Percentiles rank a stretch among this genome's conserved stretches.
These are phyloP conservation scores for Mycalesis mineus DNA, from an alignment of 2,888 invertebrate species.

Conservation along the genomic window DNA sequence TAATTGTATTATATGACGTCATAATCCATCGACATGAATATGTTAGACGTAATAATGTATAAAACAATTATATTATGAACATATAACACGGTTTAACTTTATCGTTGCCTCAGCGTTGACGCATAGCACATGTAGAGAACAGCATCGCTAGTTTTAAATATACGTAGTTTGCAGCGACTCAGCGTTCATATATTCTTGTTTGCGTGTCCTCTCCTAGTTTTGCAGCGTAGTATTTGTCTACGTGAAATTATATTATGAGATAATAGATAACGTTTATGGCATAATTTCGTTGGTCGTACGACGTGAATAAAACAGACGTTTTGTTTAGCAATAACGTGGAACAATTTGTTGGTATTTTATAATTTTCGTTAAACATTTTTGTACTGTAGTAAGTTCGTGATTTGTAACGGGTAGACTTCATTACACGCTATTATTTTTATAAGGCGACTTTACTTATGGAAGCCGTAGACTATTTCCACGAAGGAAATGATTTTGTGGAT, in stretches of 20 bases:
- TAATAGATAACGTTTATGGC: conserved; percentile 36
- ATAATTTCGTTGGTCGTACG: conserved; percentile 24
- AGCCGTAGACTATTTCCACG: too few species aligned
- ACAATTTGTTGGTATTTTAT: not conserved
- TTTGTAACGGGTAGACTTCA: too few species aligned
- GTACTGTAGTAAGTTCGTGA: too few species aligned
- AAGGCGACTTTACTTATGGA: too few species aligned
- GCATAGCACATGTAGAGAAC: not conserved
- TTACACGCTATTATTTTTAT: too few species aligned
- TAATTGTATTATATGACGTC: too few species aligned
- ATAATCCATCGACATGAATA: too few species aligned
- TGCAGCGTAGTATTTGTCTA: conserved; percentile 49
- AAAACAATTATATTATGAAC: too few species aligned
- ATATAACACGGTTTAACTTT: not conserved
- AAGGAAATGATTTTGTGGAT: too few species aligned
- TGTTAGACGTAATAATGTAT: too few species aligned
- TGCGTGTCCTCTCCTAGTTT: conserved; percentile 46
- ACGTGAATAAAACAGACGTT: not conserved
- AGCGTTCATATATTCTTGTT: conserved; percentile 28
- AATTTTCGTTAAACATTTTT: too few species aligned
- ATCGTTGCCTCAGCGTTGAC: not conserved
- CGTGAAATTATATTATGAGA: conserved; percentile 34
- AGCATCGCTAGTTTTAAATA: not conserved
- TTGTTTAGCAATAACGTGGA: not conserved
- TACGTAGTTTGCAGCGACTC: not conserved